phyloP scores from a whole-genome alignment of 2,888 invertebrate genomes.

The Agrypnus murinus region DNA sequence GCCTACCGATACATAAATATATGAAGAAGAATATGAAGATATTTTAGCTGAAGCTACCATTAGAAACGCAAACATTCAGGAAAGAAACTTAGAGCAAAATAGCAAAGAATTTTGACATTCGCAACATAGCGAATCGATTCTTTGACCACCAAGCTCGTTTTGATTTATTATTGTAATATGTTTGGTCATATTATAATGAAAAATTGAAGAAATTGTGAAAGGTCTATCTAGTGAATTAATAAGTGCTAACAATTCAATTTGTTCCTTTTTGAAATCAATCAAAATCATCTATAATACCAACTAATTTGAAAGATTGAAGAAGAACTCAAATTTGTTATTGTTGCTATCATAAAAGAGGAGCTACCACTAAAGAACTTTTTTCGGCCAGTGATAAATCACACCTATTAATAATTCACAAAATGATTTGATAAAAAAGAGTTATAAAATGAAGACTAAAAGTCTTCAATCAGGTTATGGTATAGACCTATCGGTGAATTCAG shows the following conservation, averaged over 20 bases:
- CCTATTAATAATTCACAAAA: no score
- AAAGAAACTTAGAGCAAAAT: no score
- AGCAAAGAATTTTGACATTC: no score
- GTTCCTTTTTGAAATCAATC: no score
- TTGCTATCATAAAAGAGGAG: not conserved
- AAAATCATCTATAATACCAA: not conserved
- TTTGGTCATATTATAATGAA: no score
- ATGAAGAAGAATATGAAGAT: no score
- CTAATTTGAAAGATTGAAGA: conserved; percentile 12
- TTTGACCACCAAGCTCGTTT: no score
- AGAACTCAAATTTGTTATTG: no score
- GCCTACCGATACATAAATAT: no score
- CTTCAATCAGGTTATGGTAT: not conserved
- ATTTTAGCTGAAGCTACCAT: no score
- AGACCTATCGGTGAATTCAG: conserved; percentile 32
- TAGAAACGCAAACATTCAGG: no score
- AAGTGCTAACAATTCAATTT: not conserved
- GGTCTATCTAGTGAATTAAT: not conserved
- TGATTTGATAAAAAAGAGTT: not conserved
- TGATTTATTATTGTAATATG: conserved; percentile 17
- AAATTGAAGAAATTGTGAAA: conserved; percentile 1
- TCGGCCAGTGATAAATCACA: conserved; percentile 4
- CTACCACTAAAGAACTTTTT: not conserved
- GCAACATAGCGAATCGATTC: no score
- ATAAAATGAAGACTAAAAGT: not conserved